These are phyloP conservation scores for Hylaeus volcanicus DNA, from an alignment of 1,140 invertebrate genomes.

Conservation along the genomic window DNA sequence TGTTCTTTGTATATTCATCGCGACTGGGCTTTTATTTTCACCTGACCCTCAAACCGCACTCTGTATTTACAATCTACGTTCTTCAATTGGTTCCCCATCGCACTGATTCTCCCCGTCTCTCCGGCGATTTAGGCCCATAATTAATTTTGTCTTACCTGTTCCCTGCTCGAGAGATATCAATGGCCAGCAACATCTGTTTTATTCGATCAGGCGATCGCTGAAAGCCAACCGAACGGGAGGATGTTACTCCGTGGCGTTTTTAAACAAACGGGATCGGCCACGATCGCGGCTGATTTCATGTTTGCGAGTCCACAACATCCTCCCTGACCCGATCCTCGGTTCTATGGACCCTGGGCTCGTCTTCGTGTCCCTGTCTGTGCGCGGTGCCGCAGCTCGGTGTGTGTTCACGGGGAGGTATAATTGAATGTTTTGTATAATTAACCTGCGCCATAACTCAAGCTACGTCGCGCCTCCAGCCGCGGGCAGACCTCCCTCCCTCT, in stretches of 20 bases:
- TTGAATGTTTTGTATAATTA: slow-evolving; percentile 82
- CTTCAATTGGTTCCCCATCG: slow-evolving; percentile 5
- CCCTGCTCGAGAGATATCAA: not conserved
- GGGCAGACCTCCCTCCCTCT: slow-evolving; percentile 69
- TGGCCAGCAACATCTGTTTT: slow-evolving; percentile 23
- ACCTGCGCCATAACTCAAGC: slow-evolving; percentile 80
- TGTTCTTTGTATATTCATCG: no score
- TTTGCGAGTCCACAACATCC: slow-evolving; percentile 47
- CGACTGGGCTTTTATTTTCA: not conserved
- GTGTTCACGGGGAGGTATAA: slow-evolving; percentile 75
- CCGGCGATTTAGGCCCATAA: not conserved
- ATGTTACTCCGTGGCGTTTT: not conserved
- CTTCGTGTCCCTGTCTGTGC: slow-evolving; percentile 13
- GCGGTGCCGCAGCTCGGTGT: slow-evolving; percentile 32
- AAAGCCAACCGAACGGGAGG: not conserved
- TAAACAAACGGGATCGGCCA: slow-evolving; percentile 38
- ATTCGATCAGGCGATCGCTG: not conserved
- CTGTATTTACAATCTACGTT: not conserved
- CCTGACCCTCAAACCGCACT: not conserved
- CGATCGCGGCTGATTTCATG: slow-evolving; percentile 35
- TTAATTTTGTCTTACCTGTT: not conserved
- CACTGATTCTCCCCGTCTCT: not conserved
- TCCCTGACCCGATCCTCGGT: not conserved
- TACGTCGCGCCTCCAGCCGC: slow-evolving; percentile 80
- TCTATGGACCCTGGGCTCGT: slow-evolving; percentile 13